Conservation (phyloP, 2,888 invertebrate genomes). For the Gasteruption jaculator region DNA sequence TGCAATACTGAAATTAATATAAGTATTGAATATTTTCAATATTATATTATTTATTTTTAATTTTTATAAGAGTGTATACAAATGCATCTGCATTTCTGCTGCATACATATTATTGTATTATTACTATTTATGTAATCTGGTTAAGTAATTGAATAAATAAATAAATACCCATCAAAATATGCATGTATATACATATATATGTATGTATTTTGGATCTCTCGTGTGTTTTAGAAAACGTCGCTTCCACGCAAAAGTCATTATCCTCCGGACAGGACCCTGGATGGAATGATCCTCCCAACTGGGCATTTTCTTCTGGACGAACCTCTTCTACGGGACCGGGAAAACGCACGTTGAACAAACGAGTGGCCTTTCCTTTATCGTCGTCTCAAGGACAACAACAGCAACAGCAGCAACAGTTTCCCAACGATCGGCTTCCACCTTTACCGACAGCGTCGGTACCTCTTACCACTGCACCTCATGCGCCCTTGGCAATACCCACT, state of each 20-base stretch:
- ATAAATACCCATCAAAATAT: too few relatives aligned
- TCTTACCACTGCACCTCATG: constrained; percentile 34
- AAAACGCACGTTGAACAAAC: constrained; percentile 43
- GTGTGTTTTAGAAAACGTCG: constrained; percentile 20
- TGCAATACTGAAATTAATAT: too few relatives aligned
- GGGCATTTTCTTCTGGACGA: constrained; percentile 30
- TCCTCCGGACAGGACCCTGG: constrained; percentile 41
- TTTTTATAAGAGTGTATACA: too few relatives aligned
- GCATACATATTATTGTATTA: too few relatives aligned
- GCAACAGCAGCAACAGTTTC: constrained; percentile 12
- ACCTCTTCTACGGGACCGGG: constrained; percentile 27
- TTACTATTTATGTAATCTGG: too few relatives aligned
- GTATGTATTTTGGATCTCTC: too few relatives aligned
- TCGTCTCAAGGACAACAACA: constrained; percentile 21
- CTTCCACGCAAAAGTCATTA: constrained; percentile 40
- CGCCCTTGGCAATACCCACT: constrained; percentile 29
- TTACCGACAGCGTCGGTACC: constrained; percentile 10
- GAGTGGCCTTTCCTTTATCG: constrained; percentile 44
- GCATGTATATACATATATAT: too few relatives aligned
- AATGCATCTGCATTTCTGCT: too few relatives aligned
- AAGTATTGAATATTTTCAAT: too few relatives aligned
- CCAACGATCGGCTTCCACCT: constrained; percentile 31
- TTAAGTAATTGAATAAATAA: too few relatives aligned
- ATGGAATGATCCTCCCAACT: constrained; percentile 49
- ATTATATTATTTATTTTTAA: too few relatives aligned